Percentiles rank a stretch among this genome's conserved stretches.
Conservation (phyloP, 2,113 vertebrate genomes). For the Dolichallabes microphthalmus region DNA sequence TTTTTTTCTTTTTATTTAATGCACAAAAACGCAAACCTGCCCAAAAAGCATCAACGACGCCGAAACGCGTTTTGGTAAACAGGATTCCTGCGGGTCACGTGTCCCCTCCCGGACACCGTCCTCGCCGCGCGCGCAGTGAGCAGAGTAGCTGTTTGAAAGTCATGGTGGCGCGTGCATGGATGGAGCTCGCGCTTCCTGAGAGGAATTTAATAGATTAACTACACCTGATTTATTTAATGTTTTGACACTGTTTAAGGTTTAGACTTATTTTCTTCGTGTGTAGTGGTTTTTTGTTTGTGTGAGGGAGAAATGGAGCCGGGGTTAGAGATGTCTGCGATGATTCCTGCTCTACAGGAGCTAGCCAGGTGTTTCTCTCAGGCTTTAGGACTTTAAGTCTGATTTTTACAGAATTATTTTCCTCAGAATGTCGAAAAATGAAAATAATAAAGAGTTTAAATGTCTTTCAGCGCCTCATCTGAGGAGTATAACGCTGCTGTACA, state of each 20-base stretch:
- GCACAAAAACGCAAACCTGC: too few relatives aligned
- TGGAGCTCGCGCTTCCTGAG: neutral
- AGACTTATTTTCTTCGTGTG: neutral
- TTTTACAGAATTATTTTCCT: slow-evolving; percentile 23
- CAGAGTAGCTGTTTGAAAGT: slow-evolving; percentile 34
- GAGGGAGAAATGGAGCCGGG: slow-evolving; percentile 74
- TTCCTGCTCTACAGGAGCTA: slow-evolving; percentile 90
- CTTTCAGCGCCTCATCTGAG: slow-evolving; percentile 78
- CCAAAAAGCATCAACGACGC: neutral
- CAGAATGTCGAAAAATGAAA: neutral
- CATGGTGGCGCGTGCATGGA: neutral
- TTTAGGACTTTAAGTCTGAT: neutral
- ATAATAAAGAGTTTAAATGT: neutral
- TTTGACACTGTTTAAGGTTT: neutral
- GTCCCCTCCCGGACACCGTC: slow-evolving; percentile 14
- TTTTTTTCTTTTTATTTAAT: too few relatives aligned
- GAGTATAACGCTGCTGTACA: slow-evolving; percentile 86
- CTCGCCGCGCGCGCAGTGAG: neutral
- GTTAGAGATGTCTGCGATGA: slow-evolving; percentile 92
- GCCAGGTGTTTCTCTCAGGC: slow-evolving; percentile 71
- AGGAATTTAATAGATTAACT: neutral
- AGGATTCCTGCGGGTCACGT: neutral
- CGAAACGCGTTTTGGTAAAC: neutral
- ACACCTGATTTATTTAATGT: neutral
- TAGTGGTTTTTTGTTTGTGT: neutral